These are phyloP conservation scores for Eupleurogrammus muticus DNA, from an alignment of 2,797 vertebrate species.

Conservation along the genomic window DNA sequence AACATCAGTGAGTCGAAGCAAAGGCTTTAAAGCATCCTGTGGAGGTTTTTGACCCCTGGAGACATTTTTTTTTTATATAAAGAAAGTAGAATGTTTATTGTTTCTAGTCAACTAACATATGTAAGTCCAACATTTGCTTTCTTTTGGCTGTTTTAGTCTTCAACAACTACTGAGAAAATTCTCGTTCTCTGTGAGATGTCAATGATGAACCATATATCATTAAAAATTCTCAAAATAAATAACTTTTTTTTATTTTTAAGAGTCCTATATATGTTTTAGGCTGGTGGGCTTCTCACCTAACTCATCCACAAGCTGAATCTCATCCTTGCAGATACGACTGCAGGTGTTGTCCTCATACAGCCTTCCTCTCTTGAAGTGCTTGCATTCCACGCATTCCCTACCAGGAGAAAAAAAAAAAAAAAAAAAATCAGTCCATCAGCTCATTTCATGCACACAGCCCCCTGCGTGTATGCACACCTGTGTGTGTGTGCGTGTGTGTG, in stretches of 20 bases:
- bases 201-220: no score
- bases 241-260: neutral
- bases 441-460: neutral
- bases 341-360: slow-evolving; percentile 89
- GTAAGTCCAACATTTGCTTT: no score
- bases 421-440: no score
- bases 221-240: no score
- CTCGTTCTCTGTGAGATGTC: neutral
- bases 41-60: neutral
- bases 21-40: no score
- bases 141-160: no score
- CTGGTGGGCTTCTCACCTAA: slow-evolving; percentile 82
- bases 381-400: slow-evolving; percentile 97
- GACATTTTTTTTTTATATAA: no score
- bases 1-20: neutral
- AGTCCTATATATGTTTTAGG: neutral
- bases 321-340: slow-evolving; percentile 91
- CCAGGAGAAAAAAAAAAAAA: slow-evolving; percentile 13
- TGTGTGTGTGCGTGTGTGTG: fast-evolving
- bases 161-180: no score
- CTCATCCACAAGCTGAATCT: slow-evolving; percentile 88
- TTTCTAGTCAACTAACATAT: no score
- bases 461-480: neutral
- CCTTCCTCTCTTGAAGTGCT: slow-evolving; percentile 91
- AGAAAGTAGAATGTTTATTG: neutral